Evolutionary conservation across 2,797 vertebrate species (phyloP), one percentile per base, ranked within the genome.

Genomic region (Microctenopoma steveboyesi): DNA sequence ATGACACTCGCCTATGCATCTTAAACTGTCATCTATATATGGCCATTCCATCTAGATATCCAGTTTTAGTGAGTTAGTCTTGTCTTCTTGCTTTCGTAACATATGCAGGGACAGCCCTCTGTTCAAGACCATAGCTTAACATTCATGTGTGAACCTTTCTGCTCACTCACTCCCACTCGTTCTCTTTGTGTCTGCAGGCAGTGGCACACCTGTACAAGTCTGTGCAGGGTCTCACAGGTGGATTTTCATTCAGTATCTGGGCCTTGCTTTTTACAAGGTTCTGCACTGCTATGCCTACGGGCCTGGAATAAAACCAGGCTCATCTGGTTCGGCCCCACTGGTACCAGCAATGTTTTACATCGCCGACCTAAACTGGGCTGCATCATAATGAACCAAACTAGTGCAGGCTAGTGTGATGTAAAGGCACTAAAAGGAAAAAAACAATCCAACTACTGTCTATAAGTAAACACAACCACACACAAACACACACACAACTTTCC

Each of bases 171-270:
- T 78, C 47, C 22, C 52, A 50, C 64, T 67, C 55, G 54, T 30
- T 72, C 45, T 76, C 70, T 73, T 69, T 82, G 69, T 85, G 70
- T 84, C 81, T 79, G 78, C 72, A 16, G 72, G 74, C 81, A 59
- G 72, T 73, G 76, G 69, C 69, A 76, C 90, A 92, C 83, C 87
- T 92, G 89, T 79, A 75, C 80, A 70, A 77, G 82, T 68, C 76
- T 73, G 85, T 62, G 64, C 66, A 60, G 87, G 85, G 86, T 90
- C 86, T 75, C 74, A 49, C 85, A 91, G 90, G 92, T 89, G 84
- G 89, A 92, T 88, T 91, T 83, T 89, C 87, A 90, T 73, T 83
- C 70, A 45, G 81, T 85, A 90, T 89, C 86, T 83, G 83, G 83
- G 83, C 85, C 86, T 90, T 69, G 59, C 66, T 76, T 84, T 77